A percentile compares a stretch with the other conserved stretches of the same genome.
Conservation (phyloP, 2,888 invertebrate species). For the Drosophila tanythrix region DNA sequence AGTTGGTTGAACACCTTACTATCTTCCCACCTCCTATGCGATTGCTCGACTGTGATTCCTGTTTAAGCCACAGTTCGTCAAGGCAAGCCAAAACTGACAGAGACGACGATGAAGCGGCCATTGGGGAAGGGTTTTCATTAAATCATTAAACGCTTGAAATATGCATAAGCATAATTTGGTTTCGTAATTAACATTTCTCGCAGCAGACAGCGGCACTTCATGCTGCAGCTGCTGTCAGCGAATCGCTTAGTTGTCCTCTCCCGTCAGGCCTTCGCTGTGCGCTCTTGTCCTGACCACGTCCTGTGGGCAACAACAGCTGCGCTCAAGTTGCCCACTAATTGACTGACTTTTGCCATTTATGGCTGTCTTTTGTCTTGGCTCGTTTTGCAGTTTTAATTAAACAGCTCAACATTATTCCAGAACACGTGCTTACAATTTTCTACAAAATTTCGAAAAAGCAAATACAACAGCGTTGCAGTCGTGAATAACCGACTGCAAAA, state of each 20-base stretch:
- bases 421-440: conserved; percentile 30
- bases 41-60: conserved; percentile 14
- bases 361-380: conserved; percentile 20
- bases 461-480: background rate
- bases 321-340: conserved; percentile 41
- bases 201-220: conserved; percentile 6
- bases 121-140: conserved; percentile 29
- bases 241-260: conserved; percentile 1
- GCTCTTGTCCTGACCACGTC: background rate
- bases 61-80: conserved; percentile 14
- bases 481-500: background rate
- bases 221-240: conserved; percentile 19
- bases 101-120: conserved; percentile 3
- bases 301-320: conserved; percentile 20
- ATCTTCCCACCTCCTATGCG: too few species aligned
- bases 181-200: conserved; percentile 48
- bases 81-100: conserved; percentile 13
- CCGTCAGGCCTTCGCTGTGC: background rate
- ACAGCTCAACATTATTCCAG: conserved; percentile 25
- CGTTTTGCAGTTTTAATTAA: conserved; percentile 45
- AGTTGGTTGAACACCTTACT: background rate
- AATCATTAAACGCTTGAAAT: conserved; percentile 62
- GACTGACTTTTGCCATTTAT: conserved; percentile 43
- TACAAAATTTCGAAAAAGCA: background rate
- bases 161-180: conserved; percentile 66